Base-by-base conservation (phyloP, 2,113 vertebrate species). In the Trachemys scripta region DNA sequence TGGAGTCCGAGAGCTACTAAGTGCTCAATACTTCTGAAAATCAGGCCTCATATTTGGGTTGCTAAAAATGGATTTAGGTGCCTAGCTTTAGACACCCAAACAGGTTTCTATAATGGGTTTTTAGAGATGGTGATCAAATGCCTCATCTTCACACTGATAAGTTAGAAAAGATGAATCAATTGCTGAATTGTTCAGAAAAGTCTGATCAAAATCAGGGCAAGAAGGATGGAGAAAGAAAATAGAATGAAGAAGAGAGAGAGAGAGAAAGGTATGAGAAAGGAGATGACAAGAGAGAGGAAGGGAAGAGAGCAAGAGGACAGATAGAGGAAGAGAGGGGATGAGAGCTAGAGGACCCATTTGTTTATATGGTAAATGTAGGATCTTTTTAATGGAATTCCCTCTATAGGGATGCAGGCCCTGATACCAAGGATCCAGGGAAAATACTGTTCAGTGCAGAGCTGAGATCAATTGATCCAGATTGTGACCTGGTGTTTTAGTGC, bases 151-250 rank as follows among this genome's bases (percentile, higher is more conserved):
- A 42, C n/a, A 76, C 22, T 76, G 20, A 75, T 75, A 13, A 42
- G 20, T 45, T 76, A 45, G 72, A 22, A 76, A 42, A 76, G 38
- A n/a, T 76, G 72, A 76, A 25, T 25, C 42, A 45, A 19, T 45
- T 25, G 24, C 22, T 45, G 72, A 76, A 76, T 25, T 76, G 72
- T 45, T 84, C 84, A 72, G 93, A 86, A 80, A 80, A 79, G 89
- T 85, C 89, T 0, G 0, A 22, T 87, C 59, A 1, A 3, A 76
- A 89, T 16, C 1, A 1, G 35, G 35, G 80, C 78, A 47, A 76
- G 54, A n/a, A n/a, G 69, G 84, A 59, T 62, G 76, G 65, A 85
- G 14, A 29, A 42, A 0, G 0, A 27, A 17, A 24, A 81, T 45
- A 78, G 8, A 45, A 72, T 25, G 14, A 12, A 6, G 0, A 62